Percentiles rank a stretch among this genome's conserved stretches.
These are phyloP conservation scores for Cephus pygmeus DNA, from an alignment of 2,888 invertebrate genomes.

Conservation along the genomic window DNA sequence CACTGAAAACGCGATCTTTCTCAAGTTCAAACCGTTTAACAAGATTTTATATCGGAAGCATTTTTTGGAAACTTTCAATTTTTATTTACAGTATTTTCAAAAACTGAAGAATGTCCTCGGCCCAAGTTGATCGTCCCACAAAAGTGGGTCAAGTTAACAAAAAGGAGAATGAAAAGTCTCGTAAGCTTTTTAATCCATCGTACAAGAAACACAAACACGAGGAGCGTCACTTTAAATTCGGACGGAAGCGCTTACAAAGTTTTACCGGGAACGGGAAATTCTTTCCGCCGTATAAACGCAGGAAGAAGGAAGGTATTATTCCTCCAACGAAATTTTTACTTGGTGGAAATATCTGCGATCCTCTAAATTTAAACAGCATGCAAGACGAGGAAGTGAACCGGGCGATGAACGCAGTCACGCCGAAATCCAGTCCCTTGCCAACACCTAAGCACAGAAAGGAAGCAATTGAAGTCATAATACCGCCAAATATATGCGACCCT, in stretches of 20 bases:
- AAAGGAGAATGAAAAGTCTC: conserved; percentile 57
- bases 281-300: conserved; percentile 79
- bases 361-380: conserved; percentile 91
- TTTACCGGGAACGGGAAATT: conserved; percentile 78
- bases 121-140: conserved; percentile 64
- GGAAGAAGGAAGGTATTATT: conserved; percentile 80
- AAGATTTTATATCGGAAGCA: background rate
- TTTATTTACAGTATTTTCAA: conserved; percentile 32
- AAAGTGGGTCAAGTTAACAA: conserved; percentile 56
- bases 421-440: conserved; percentile 90
- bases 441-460: conserved; percentile 83
- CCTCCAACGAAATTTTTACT: conserved; percentile 93
- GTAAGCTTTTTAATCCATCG: conserved; percentile 49
- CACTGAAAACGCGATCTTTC: background rate
- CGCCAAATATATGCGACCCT: conserved; percentile 92
- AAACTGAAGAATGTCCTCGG: conserved; percentile 63
- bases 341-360: conserved; percentile 96
- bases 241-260: conserved; percentile 76
- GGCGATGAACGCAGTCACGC: conserved; percentile 90
- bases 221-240: conserved; percentile 61
- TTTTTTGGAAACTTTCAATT: background rate
- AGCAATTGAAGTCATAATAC: conserved; percentile 90
- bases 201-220: conserved; percentile 64
- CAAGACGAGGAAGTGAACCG: conserved; percentile 83
- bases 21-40: background rate